Evolutionary conservation across 1,140 invertebrate genomes (phyloP), one percentile per base, ranked within the genome.

Genomic region (Diploscapter pachys): DNA sequence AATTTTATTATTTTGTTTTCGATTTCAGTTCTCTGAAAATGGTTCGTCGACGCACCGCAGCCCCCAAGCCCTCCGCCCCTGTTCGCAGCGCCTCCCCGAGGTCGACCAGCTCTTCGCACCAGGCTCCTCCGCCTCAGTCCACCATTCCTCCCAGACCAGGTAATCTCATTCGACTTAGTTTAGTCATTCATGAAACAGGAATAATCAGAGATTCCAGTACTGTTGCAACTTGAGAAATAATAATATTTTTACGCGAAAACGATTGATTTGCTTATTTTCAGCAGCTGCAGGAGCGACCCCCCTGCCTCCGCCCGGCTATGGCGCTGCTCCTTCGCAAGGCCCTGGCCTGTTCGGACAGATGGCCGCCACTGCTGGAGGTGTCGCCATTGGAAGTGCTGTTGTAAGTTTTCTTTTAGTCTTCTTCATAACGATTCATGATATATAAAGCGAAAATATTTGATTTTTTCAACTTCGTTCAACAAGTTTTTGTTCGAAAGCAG

Each of bases 301-400:
- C 52, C 55, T 63, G 70, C 77, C 78, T 52, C 56, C 67, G 48
- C 69, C 69, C 4, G 65, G 63, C 61, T 52, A 52, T 62, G 63
- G 56, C 11, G 76, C 71, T 6, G 77, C 77, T 9, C 78, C 79
- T 51, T 78, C 74, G 64, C 78, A 80, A 56, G 79, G 79, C 69
- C 79, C 79, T 48, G 79, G 79, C n/a, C 69, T 80, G 69, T 72
- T 81, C 63, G 77, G 51, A 11, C 82, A 83, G 71, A 83, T 84
- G 81, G 83, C 92, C 73, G 92, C 92, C 3, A 94, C 93, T 4
- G 93, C 93, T 82, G 93, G 92, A 69, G 93, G 93, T 81, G 93
- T 94, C 52, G 93, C 93, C 56, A 90, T 94, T 65, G 93, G 93
- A 81, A 93, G 92, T 0, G 92, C 93, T 56, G 90, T 94, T 13